A percentile compares a stretch with the other conserved stretches of the same genome.
phyloP scores from a whole-genome alignment of 1,140 invertebrate species.

The Drosophila ohnishii region DNA sequence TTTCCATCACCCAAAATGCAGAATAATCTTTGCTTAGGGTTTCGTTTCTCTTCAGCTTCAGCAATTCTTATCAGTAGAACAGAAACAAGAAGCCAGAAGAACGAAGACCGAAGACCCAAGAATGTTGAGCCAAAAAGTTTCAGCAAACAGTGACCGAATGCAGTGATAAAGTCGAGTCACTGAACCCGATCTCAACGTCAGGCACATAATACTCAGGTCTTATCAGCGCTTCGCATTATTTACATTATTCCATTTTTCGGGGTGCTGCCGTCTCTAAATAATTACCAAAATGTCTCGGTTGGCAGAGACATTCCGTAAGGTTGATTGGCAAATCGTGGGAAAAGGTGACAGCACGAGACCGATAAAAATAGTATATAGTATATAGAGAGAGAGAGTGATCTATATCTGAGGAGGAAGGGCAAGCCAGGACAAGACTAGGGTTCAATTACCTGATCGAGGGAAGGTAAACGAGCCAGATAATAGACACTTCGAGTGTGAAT shows the following conservation, averaged over 20 bases:
- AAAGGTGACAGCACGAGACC: slow-evolving; percentile 23
- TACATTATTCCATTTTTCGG: slow-evolving; percentile 17
- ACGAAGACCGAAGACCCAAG: slow-evolving; percentile 5
- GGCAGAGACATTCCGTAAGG: background rate
- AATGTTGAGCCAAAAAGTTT: slow-evolving; percentile 44
- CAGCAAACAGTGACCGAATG: slow-evolving; percentile 29
- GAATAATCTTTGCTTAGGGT: slow-evolving; percentile 8
- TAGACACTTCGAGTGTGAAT: slow-evolving; percentile 57
- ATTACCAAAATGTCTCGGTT: slow-evolving; percentile 36
- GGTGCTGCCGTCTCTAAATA: slow-evolving; percentile 19
- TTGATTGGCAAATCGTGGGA: slow-evolving; percentile 55
- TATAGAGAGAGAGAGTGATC: too few relatives aligned
- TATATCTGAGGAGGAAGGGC: slow-evolving; percentile 35
- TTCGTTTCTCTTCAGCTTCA: background rate
- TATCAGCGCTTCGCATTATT: slow-evolving; percentile 37
- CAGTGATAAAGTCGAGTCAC: slow-evolving; percentile 48
- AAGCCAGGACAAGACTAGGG: slow-evolving; percentile 28
- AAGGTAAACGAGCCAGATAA: slow-evolving; percentile 61
- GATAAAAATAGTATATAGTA: background rate
- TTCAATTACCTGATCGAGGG: slow-evolving; percentile 40
- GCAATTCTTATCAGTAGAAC: slow-evolving; percentile 20
- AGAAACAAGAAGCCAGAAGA: slow-evolving; percentile 22
- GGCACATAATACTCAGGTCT: slow-evolving; percentile 30
- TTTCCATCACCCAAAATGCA: slow-evolving; percentile 1
- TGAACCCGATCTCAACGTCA: slow-evolving; percentile 41